Conservation (phyloP, 2,797 vertebrate genomes). For the Nannoperca australis region DNA sequence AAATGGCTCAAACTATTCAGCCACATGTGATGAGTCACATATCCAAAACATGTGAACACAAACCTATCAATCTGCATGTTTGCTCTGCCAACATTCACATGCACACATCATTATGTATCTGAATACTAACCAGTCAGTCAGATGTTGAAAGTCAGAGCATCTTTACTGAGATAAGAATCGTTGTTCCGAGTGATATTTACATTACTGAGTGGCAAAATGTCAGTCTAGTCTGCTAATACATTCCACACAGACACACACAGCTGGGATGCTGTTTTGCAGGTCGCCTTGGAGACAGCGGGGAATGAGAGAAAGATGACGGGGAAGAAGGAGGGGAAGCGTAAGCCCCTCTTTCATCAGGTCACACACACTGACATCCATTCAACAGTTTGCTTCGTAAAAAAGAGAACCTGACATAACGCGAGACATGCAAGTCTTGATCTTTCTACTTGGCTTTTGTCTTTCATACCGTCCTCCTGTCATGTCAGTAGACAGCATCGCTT, state of each 20-base stretch:
- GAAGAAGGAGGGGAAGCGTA: slow-evolving; percentile 15
- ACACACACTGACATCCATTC: slow-evolving; percentile 47
- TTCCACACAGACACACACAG: slow-evolving; percentile 59
- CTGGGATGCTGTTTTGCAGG: slow-evolving; percentile 67
- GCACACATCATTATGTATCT: background rate
- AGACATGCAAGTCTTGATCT: slow-evolving; percentile 30
- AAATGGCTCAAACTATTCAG: background rate
- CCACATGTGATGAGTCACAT: slow-evolving; percentile 2
- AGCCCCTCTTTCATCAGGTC: slow-evolving; percentile 60
- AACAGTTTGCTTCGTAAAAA: background rate
- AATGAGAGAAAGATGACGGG: slow-evolving; percentile 47
- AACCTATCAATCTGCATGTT: background rate
- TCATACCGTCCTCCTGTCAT: background rate
- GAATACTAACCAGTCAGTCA: background rate
- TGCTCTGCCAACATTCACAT: background rate
- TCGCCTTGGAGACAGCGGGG: slow-evolving; percentile 59
- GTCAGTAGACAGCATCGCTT: background rate
- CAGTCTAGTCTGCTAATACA: slow-evolving; percentile 34
- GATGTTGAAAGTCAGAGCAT: background rate
- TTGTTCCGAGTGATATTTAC: slow-evolving; percentile 48
- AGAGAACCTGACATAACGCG: background rate
- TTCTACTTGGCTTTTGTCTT: background rate
- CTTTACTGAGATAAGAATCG: slow-evolving; percentile 1
- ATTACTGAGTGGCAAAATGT: slow-evolving; percentile 45
- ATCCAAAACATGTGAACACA: background rate